These are phyloP conservation scores for Dufourea novaeangliae DNA, from an alignment of 1,140 invertebrate species.

Conservation along the genomic window DNA sequence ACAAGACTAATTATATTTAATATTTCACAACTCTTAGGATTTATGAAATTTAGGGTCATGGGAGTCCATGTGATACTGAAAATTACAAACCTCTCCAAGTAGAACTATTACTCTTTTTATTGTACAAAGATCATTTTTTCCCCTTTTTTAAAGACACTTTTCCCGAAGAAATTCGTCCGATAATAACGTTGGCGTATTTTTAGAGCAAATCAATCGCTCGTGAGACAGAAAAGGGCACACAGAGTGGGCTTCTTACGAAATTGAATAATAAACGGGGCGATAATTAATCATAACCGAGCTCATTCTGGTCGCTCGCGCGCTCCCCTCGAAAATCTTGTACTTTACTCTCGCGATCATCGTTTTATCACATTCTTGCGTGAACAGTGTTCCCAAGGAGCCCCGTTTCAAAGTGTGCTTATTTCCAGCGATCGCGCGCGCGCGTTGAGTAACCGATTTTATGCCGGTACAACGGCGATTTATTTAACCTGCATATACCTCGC, in stretches of 20 bases:
- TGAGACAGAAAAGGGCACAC: neutral
- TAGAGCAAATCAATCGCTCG: neutral
- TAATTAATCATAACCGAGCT: constrained; percentile 44
- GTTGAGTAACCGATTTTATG: constrained; percentile 27
- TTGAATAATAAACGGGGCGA: constrained; percentile 25
- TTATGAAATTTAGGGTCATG: too few species aligned
- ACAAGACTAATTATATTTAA: too few species aligned
- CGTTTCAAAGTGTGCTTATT: constrained; percentile 6
- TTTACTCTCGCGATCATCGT: constrained; percentile 21
- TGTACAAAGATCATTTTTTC: too few species aligned
- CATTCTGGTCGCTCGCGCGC: too few species aligned
- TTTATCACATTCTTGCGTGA: constrained; percentile 38
- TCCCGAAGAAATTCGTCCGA: too few species aligned
- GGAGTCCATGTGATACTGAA: too few species aligned
- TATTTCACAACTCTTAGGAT: too few species aligned
- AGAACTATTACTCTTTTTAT: too few species aligned
- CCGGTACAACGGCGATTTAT: constrained; percentile 21
- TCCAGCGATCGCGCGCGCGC: neutral
- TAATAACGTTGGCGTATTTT: neutral
- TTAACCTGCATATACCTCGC: constrained; percentile 12
- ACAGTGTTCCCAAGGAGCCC: neutral
- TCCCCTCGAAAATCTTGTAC: neutral
- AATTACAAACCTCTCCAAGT: too few species aligned
- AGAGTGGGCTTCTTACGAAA: constrained; percentile 24
- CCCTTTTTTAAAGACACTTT: too few species aligned